These are phyloP conservation scores for Euclidia mi DNA, from an alignment of 2,888 invertebrate genomes.

Conservation along the genomic window DNA sequence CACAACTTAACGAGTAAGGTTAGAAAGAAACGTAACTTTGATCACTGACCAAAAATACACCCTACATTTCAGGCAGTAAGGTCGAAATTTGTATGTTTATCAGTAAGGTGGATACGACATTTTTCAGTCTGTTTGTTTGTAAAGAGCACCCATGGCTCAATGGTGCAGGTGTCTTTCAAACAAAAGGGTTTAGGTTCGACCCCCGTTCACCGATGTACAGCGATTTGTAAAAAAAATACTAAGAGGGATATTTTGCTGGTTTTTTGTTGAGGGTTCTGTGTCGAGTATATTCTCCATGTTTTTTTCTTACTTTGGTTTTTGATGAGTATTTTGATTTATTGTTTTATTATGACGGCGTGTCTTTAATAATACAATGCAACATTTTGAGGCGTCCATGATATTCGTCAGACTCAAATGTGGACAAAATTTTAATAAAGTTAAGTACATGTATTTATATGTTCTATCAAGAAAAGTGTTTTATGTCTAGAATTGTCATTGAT, in stretches of 20 bases:
- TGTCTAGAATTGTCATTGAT: no score
- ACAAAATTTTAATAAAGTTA: no score
- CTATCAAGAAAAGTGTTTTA: no score
- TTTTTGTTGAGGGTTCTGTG: conserved; percentile 55
- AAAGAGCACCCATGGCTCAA: conserved; percentile 85
- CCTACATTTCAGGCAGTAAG: rapidly evolving
- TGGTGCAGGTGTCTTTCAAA: conserved; percentile 85
- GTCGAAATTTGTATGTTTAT: conserved; percentile 22
- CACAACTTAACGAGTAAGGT: conserved; percentile 66
- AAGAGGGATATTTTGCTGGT: conserved; percentile 52
- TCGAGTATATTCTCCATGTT: conserved; percentile 24
- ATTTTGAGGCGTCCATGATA: no score
- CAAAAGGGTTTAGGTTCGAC: conserved; percentile 85
- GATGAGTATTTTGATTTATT: no score
- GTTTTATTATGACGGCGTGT: no score
- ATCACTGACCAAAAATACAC: conserved; percentile 32
- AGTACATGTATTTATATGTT: no score
- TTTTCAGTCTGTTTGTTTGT: conserved; percentile 69
- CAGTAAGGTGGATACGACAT: conserved; percentile 45
- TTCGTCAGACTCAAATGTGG: no score
- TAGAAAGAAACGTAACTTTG: conserved; percentile 37
- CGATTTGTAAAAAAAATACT: conserved; percentile 73
- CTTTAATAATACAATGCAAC: no score
- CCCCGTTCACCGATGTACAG: conserved; percentile 70
- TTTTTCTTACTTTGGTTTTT: conserved; percentile 17